Conservation (phyloP, 2,888 invertebrate genomes). For the Crocallis elinguaria region DNA sequence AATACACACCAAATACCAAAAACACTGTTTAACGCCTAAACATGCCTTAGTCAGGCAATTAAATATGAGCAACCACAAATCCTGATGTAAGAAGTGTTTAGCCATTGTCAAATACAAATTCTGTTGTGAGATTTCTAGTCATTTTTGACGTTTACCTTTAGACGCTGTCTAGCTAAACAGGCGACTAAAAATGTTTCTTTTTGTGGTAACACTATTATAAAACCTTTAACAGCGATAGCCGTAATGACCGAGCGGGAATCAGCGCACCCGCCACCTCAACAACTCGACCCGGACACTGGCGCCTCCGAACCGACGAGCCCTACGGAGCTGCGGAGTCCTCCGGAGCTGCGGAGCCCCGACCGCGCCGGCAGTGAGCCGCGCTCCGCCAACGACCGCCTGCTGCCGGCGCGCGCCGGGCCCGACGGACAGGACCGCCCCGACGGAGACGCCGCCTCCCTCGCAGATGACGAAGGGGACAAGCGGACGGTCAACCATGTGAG, state of each 20-base stretch:
- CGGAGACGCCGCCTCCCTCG: constrained; percentile 26
- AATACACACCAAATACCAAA: too few relatives aligned
- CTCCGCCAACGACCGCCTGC: constrained; percentile 43
- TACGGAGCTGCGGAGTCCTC: constrained; percentile 25
- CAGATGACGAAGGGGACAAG: constrained; percentile 31
- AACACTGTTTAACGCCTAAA: too few relatives aligned
- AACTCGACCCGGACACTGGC: constrained; percentile 36
- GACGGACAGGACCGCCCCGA: constrained; percentile 57
- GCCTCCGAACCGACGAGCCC: background rate
- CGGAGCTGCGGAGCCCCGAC: constrained; percentile 26
- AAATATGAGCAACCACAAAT: too few relatives aligned
- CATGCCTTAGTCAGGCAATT: too few relatives aligned
- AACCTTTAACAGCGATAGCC: constrained; percentile 89
- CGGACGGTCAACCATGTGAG: constrained; percentile 49
- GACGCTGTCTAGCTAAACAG: too few relatives aligned
- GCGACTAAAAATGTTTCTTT: too few relatives aligned
- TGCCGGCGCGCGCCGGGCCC: constrained; percentile 58
- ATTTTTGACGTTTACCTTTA: too few relatives aligned
- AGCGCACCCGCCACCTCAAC: constrained; percentile 89
- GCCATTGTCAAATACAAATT: too few relatives aligned
- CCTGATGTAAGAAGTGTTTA: too few relatives aligned
- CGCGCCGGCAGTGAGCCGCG: constrained; percentile 40
- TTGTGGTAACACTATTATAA: too few relatives aligned
- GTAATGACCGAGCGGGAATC: constrained; percentile 98
- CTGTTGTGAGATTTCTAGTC: too few relatives aligned